A percentile compares a stretch with the other conserved stretches of the same genome.
phyloP scores from a whole-genome alignment of 2,888 invertebrate species.

The Monopis laevigella region DNA sequence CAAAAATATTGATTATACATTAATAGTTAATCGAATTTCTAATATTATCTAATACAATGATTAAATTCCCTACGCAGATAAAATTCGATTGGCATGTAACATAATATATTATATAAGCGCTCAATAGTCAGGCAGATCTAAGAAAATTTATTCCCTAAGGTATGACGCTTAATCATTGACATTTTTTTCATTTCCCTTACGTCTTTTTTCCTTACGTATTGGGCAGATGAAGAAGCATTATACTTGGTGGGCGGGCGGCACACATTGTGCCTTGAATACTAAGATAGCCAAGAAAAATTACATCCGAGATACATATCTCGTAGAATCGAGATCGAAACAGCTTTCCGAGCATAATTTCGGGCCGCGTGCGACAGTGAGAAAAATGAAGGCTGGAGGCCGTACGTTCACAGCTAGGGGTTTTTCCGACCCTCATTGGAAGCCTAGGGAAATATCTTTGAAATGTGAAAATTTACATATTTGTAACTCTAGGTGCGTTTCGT shows the following conservation, averaged over 20 bases:
- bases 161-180: conserved; percentile 61
- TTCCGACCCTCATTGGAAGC: conserved; percentile 27
- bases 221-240: conserved; percentile 26
- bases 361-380: conserved; percentile 33
- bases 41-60: too few relatives aligned
- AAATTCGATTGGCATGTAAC: too few relatives aligned
- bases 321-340: conserved; percentile 38
- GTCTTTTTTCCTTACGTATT: conserved; percentile 26
- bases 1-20: too few relatives aligned
- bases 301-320: conserved; percentile 41
- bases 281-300: conserved; percentile 49
- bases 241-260: conserved; percentile 32
- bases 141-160: conserved; percentile 60
- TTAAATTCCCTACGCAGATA: too few relatives aligned
- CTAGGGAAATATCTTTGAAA: conserved; percentile 19
- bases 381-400: conserved; percentile 34
- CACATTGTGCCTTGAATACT: conserved; percentile 44
- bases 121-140: conserved; percentile 13
- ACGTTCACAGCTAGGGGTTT: conserved; percentile 20
- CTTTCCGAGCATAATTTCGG: conserved; percentile 38
- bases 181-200: conserved; percentile 34
- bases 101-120: too few relatives aligned
- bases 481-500: neutral
- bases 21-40: too few relatives aligned
- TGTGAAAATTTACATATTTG: neutral